These are phyloP conservation scores for Heteractis magnifica DNA, from an alignment of 92 coral and sea anemone species.

Conservation along the genomic window DNA sequence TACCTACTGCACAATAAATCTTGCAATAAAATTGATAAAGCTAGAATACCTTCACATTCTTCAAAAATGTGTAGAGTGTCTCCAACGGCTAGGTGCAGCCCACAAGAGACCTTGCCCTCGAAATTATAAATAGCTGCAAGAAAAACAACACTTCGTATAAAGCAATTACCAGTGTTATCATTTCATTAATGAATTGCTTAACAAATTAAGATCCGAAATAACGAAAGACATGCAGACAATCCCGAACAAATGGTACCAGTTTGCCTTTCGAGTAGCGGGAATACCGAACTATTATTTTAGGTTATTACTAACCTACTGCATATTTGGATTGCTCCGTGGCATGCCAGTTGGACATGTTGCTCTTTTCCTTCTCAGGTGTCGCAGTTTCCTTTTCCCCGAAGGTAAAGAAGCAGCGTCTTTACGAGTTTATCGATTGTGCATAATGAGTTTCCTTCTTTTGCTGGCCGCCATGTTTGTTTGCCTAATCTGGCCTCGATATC, in stretches of 20 bases:
- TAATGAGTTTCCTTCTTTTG: conserved; percentile 42
- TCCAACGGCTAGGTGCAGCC: conserved; percentile 80
- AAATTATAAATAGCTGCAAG: conserved; percentile 87
- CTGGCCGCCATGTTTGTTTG: conserved; percentile 46
- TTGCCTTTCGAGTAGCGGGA: background rate
- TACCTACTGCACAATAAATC: conserved; percentile 35
- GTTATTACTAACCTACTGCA: conserved; percentile 78
- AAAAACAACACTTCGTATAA: conserved; percentile 17
- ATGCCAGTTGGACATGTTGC: conserved; percentile 83
- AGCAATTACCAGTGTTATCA: conserved; percentile 6
- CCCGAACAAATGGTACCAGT: conserved; percentile 13
- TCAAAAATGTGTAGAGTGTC: conserved; percentile 93
- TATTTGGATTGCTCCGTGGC: conserved; percentile 82
- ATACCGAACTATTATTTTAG: background rate
- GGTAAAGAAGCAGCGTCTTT: conserved; percentile 12
- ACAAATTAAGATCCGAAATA: conserved; percentile 11
- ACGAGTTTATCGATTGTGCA: conserved; percentile 12
- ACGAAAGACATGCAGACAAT: conserved; percentile 8
- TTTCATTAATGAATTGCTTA: background rate
- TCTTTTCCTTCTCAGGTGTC: conserved; percentile 18
- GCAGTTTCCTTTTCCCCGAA: conserved; percentile 1
- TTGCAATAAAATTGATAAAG: background rate
- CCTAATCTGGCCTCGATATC: conserved; percentile 34
- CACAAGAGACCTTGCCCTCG: conserved; percentile 71
- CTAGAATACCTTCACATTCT: conserved; percentile 71